Percentiles rank a stretch among this genome's conserved stretches.
These are phyloP conservation scores for Vireo altiloquus DNA, from an alignment of 2,113 vertebrate species.

Conservation along the genomic window DNA sequence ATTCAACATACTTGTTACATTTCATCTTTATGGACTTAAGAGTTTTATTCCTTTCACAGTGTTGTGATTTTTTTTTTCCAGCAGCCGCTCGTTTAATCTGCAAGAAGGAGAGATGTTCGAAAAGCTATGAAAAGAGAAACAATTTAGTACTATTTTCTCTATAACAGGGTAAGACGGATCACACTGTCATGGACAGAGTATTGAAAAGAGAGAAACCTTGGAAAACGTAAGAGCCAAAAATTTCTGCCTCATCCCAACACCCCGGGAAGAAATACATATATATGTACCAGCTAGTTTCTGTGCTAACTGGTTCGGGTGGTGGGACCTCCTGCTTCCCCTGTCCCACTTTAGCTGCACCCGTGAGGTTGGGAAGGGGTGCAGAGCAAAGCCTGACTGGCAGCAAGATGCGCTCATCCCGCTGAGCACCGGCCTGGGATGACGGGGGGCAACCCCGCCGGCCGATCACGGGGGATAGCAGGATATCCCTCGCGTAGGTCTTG, in stretches of 20 bases:
- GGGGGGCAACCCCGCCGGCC: not conserved
- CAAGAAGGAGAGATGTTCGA: not conserved
- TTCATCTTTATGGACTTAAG: slow-evolving; percentile 59
- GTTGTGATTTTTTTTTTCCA: not conserved
- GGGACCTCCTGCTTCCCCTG: not conserved
- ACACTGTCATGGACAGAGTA: not conserved
- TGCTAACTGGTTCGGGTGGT: not conserved
- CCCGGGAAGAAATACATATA: not conserved
- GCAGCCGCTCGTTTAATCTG: not conserved
- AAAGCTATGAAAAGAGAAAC: not conserved
- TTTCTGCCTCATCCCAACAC: not conserved
- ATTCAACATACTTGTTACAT: slow-evolving; percentile 63
- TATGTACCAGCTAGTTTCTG: not conserved
- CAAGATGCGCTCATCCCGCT: not conserved
- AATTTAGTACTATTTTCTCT: not conserved
- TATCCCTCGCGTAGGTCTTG: not conserved
- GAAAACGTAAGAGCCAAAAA: not conserved
- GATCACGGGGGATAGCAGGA: no score
- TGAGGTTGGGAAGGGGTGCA: not conserved
- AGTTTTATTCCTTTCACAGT: slow-evolving; percentile 48
- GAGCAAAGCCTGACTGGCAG: not conserved
- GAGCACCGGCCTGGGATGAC: not conserved
- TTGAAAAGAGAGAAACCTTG: not conserved
- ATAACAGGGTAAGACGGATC: not conserved
- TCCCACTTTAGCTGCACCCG: not conserved